These are phyloP conservation scores for Bombus picipes DNA, from an alignment of 1,140 invertebrate species.

Conservation along the genomic window DNA sequence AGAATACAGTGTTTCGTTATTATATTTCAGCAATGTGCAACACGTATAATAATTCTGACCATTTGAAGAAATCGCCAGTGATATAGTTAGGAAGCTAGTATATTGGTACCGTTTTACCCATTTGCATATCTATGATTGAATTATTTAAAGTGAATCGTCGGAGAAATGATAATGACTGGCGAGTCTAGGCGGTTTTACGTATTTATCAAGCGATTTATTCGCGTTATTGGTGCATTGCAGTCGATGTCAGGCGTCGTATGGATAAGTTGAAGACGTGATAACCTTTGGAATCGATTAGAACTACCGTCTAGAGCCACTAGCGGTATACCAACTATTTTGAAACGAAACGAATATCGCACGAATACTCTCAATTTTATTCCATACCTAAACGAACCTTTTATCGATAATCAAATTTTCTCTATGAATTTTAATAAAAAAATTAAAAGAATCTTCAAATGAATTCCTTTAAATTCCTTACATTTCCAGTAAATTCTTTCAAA, in stretches of 20 bases:
- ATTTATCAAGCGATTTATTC: conserved; percentile 31
- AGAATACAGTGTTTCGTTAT: not conserved
- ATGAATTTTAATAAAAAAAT: not conserved
- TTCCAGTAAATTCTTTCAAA: not conserved
- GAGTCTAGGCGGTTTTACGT: not conserved
- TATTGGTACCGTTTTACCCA: not conserved
- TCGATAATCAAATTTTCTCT: not conserved
- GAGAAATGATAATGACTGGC: conserved; percentile 42
- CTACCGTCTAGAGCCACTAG: not conserved
- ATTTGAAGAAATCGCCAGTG: conserved; percentile 4
- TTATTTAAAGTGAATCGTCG: conserved; percentile 30
- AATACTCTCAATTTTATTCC: not conserved
- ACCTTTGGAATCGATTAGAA: conserved; percentile 16
- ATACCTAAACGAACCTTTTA: not conserved
- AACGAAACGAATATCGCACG: not conserved
- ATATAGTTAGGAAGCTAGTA: not conserved
- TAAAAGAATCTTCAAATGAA: not conserved
- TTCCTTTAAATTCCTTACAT: not conserved
- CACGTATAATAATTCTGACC: not conserved
- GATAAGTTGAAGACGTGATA: conserved; percentile 10
- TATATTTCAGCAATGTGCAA: not conserved
- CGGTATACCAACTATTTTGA: not conserved
- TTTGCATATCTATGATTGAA: conserved; percentile 40
- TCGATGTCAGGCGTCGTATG: not conserved
- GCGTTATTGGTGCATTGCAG: not conserved